phyloP scores from a whole-genome alignment of 2,113 vertebrate genomes.

The Neofelis nebulosa region DNA sequence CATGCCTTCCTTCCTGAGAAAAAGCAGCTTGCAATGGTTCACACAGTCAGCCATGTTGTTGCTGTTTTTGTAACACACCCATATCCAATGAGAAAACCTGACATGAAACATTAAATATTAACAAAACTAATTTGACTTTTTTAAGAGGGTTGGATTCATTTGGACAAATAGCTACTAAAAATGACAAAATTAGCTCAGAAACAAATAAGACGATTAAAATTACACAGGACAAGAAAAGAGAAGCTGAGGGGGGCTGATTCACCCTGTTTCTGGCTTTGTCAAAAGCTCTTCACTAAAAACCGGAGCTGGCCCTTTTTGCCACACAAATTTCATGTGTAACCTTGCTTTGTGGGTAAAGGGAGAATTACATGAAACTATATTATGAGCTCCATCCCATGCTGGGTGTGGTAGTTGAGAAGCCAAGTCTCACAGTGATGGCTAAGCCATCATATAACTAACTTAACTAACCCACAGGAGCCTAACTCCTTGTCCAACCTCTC shows the following conservation, averaged over 20 bases:
- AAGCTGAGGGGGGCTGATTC: neutral
- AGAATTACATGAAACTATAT: neutral
- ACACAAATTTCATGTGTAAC: constrained; percentile 15
- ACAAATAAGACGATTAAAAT: constrained; percentile 28
- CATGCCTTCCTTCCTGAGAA: neutral
- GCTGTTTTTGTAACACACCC: neutral
- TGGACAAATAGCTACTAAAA: neutral
- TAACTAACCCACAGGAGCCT: neutral
- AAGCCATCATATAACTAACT: neutral
- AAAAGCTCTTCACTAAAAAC: neutral
- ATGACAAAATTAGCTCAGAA: neutral
- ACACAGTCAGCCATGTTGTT: neutral
- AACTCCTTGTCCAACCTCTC: neutral
- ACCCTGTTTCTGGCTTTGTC: neutral
- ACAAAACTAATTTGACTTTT: neutral
- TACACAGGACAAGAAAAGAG: neutral
- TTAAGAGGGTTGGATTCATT: neutral
- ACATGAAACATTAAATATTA: neutral
- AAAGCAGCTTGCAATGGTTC: neutral
- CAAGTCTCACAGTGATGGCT: neutral
- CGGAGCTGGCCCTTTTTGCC: neutral
- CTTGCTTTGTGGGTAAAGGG: neutral
- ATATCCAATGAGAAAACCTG: neutral
- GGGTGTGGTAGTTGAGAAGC: neutral
- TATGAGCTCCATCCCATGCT: neutral